Evolutionary conservation across 92 coral and sea anemone species (phyloP), one percentile per base, ranked within the genome.

Genomic region (Zoanthus gigantus): DNA sequence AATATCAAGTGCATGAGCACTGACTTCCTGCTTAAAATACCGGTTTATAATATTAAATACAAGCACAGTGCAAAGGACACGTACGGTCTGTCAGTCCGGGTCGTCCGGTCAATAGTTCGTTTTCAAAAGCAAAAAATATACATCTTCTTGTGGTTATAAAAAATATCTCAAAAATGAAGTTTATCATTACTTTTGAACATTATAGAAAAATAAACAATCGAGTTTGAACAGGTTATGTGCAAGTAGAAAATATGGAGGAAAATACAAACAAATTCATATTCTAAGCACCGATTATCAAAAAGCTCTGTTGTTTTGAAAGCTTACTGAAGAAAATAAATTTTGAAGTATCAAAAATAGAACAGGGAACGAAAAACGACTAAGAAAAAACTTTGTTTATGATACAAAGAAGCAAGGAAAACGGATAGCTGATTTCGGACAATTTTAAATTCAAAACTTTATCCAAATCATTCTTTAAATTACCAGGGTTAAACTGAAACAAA

Each of bases 11-110:
- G 85, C 85, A 66, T 5, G 74, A 30, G 66, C 75, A 81, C 31
- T 30, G 7, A 81, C 23, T 47, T 47, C 23, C 37, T n/a, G 16
- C 9, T 47, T 81, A 65, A 58, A 66, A 66, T 81, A 81, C 85
- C 85, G 75, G 85, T 65, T 65, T 81, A 54, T 46, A 45, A 81
- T 81, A 46, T 44, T 66, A 81, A 45, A 81, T 81, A 66, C 85
- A 81, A 66, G 65, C 85, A 66, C 75, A 81, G 85, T 67, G 61
- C 58, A 81, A 69, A 34, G 23, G 45, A 37, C 66, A 81, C 60
- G 61, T 66, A 81, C 28, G 82, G 68, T 23, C 72, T 29, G 54
- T 80, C 60, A 23, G 31, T 46, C 63, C 85, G 12, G 63, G 85
- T 23, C 12, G 23, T 60, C 54, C n/a, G 74, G 45, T 16, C 7